Evolutionary conservation across 1,140 invertebrate species (phyloP).

Genomic region (Stratiolaelaps scimitus): DNA sequence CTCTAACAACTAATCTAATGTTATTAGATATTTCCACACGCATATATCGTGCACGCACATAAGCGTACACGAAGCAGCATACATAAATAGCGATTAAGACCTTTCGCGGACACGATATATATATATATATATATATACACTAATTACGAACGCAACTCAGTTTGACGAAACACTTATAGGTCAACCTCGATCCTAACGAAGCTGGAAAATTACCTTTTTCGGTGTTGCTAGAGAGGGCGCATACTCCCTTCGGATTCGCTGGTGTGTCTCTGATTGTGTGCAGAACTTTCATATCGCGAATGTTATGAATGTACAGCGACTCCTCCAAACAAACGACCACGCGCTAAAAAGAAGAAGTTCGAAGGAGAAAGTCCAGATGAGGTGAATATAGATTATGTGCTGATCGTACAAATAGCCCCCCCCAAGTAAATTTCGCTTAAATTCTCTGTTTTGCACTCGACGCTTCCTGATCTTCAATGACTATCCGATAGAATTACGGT

Average conservation of each 20-base stretch:
- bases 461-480: not conserved
- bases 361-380: constrained; percentile 29
- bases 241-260: constrained; percentile 78
- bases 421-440: no score
- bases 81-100: no score
- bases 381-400: not conserved
- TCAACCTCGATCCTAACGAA: no score
- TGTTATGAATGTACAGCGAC: constrained; percentile 95
- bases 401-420: no score
- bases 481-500: constrained; percentile 27
- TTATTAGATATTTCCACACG: no score
- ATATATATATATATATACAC: no score
- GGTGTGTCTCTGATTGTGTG: constrained; percentile 97
- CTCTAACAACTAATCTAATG: no score
- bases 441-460: not conserved
- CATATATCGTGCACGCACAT: no score
- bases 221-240: constrained; percentile 60
- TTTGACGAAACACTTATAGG: no score
- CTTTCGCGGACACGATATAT: no score
- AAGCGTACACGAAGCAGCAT: no score
- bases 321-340: constrained; percentile 95
- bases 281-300: constrained; percentile 94
- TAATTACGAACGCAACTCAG: no score
- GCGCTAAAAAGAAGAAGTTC: constrained; percentile 52
- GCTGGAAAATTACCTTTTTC: constrained; percentile 2